These are phyloP conservation scores for Anarhynchus alexandrinus DNA, from an alignment of 2,113 vertebrate genomes.

Conservation along the genomic window DNA sequence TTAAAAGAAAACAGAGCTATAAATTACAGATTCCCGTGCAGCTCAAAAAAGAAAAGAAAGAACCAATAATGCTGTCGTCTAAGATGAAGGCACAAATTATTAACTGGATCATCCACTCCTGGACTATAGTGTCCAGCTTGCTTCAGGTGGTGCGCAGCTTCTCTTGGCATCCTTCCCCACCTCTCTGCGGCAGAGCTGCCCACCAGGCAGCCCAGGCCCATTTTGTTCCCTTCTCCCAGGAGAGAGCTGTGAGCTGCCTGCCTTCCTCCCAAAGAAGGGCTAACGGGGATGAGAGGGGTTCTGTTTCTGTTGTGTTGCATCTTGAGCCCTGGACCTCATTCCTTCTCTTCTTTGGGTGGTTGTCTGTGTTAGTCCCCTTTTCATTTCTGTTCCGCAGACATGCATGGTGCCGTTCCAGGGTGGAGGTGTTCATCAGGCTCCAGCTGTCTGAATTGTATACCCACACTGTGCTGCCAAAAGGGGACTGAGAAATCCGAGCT, in stretches of 20 bases:
- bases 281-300: neutral
- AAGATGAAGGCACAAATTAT: neutral
- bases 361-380: neutral
- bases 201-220: neutral
- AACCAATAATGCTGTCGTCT: neutral
- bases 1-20: constrained; percentile 39
- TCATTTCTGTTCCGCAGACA: neutral
- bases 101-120: constrained; percentile 1
- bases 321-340: neutral
- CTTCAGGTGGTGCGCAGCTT: neutral
- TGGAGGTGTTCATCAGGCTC: neutral
- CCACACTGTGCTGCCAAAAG: neutral
- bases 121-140: neutral
- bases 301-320: neutral
- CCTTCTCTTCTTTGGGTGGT: neutral
- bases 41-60: neutral
- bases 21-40: neutral
- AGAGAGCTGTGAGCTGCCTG: neutral
- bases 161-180: neutral
- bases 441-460: neutral
- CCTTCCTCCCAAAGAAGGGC: neutral
- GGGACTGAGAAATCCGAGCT: neutral
- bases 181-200: neutral
- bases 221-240: neutral
- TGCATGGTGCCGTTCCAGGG: neutral